Evolutionary conservation across 2,113 vertebrate species (phyloP).

Genomic region (Mustelus asterias): DNA sequence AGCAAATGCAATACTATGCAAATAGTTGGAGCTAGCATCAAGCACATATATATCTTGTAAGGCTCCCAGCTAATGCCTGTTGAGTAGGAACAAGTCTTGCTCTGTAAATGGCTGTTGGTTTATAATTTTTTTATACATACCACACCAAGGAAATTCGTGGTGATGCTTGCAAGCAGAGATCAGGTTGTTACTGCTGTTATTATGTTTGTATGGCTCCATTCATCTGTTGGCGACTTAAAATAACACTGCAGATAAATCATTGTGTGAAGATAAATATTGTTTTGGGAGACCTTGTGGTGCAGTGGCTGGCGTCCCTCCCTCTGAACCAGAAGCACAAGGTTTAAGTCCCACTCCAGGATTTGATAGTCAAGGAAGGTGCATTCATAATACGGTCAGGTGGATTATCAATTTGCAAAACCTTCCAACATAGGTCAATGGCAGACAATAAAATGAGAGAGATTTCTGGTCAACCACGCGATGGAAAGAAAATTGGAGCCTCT

Average conservation of each 20-base stretch:
- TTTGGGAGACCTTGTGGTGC: no score
- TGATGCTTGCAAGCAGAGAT: not conserved
- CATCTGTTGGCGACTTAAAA: not conserved
- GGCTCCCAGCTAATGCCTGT: not conserved
- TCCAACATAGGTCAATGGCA: no score
- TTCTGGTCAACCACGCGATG: no score
- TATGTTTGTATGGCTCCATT: not conserved
- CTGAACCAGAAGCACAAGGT: no score
- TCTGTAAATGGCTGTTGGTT: not conserved
- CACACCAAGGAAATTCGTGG: not conserved
- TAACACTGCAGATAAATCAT: not conserved
- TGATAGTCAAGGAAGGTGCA: no score
- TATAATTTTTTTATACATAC: not conserved
- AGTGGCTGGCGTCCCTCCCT: no score
- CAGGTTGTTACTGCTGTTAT: not conserved
- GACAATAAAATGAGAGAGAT: no score
- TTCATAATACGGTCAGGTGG: no score
- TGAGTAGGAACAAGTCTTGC: not conserved
- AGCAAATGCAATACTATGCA: not conserved
- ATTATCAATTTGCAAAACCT: no score
- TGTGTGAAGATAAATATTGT: not conserved
- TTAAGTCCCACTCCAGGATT: no score
- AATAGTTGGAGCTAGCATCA: not conserved
- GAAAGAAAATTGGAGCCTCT: no score
- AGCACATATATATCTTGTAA: not conserved